A percentile compares a stretch with the other conserved stretches of the same genome.
Conservation (phyloP, 2,888 invertebrate species). For the Protodeltote pygarga region DNA sequence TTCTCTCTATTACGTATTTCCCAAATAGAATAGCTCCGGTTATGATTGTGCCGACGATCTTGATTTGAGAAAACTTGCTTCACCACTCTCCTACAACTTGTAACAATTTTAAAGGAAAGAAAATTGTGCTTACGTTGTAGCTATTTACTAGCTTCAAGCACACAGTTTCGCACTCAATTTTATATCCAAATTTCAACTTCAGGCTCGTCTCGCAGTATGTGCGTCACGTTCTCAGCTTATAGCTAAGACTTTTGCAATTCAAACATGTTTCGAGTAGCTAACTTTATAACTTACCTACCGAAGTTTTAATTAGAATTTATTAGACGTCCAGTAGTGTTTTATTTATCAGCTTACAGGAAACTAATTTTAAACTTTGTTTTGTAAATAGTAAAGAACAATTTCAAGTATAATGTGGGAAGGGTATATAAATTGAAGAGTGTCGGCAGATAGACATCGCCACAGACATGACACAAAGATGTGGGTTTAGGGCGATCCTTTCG, state of each 20-base stretch:
- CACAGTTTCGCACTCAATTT: conserved; percentile 48
- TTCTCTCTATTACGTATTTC: conserved; percentile 71
- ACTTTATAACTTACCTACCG: conserved; percentile 60
- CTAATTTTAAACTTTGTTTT: conserved; percentile 43
- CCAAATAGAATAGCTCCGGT: conserved; percentile 71
- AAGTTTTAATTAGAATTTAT: conserved; percentile 69
- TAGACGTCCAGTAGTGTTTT: conserved; percentile 37
- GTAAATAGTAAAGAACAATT: conserved; percentile 19
- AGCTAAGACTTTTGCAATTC: conserved; percentile 69
- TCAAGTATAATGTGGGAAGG: conserved; percentile 15
- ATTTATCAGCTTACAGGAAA: conserved; percentile 39
- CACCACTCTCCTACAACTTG: conserved; percentile 41
- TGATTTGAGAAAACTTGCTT: conserved; percentile 63
- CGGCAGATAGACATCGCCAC: conserved; percentile 53
- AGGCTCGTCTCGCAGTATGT: conserved; percentile 55
- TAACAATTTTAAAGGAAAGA: conserved; percentile 34
- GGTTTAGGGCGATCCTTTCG: conserved; percentile 68
- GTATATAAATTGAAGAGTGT: conserved; percentile 49
- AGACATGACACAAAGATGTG: conserved; percentile 61
- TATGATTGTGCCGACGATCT: conserved; percentile 66
- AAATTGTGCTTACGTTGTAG: conserved; percentile 37
- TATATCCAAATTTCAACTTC: conserved; percentile 54
- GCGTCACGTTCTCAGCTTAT: conserved; percentile 61
- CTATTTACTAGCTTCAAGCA: conserved; percentile 2
- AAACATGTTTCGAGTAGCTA: conserved; percentile 63